phyloP scores from a whole-genome alignment of 2,113 vertebrate species.

The Arenaria interpres region DNA sequence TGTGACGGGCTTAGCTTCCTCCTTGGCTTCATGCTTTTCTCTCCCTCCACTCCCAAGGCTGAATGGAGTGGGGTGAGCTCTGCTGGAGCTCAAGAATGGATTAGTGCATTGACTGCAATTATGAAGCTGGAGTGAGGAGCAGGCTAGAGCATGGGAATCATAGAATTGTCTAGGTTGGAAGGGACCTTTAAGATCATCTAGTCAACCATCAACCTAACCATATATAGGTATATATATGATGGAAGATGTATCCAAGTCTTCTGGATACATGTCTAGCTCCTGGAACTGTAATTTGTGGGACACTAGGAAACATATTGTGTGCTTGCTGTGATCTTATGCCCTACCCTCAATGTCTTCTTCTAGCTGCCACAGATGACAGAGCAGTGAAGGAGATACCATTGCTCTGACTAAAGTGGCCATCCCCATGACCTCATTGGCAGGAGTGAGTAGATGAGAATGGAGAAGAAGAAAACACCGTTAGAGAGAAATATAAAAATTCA shows the following conservation, averaged over 20 bases:
- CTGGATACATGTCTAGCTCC: neutral
- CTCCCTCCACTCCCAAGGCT: neutral
- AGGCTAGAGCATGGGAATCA: neutral
- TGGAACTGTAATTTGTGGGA: neutral
- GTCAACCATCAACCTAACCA: too few species aligned
- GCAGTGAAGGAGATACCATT: neutral
- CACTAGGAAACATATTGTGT: neutral
- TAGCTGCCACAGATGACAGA: neutral
- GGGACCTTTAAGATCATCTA: too few species aligned
- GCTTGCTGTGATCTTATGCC: neutral
- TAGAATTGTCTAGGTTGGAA: too few species aligned
- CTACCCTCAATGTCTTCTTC: neutral
- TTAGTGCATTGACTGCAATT: neutral
- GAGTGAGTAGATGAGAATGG: neutral
- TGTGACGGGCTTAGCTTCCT: neutral
- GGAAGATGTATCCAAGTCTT: neutral
- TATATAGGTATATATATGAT: neutral
- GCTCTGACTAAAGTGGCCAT: neutral
- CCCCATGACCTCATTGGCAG: neutral
- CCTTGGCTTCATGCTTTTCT: neutral
- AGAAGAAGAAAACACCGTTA: neutral
- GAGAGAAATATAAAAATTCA: neutral
- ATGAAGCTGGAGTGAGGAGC: neutral
- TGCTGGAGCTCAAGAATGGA: neutral
- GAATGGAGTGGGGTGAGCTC: neutral